Conservation (phyloP, 2,113 vertebrate species). For the Haliaeetus leucogaster region DNA sequence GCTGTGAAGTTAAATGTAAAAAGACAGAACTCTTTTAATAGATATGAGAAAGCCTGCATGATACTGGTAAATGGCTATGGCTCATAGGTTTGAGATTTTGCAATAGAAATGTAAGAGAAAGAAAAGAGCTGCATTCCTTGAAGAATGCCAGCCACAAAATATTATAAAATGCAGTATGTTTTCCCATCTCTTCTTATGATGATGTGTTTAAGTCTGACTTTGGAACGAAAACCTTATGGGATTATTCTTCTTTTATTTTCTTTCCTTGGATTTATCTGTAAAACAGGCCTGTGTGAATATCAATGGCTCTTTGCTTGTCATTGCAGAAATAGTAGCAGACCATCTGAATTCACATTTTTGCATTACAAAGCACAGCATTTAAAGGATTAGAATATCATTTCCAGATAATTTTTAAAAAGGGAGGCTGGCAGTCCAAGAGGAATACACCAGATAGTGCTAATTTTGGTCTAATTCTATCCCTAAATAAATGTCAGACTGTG, state of each 20-base stretch:
- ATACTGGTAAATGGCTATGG: background rate
- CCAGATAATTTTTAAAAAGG: background rate
- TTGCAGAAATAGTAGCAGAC: background rate
- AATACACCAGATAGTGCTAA: background rate
- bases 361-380: constrained; percentile 5
- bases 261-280: background rate
- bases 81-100: background rate
- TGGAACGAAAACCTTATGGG: background rate
- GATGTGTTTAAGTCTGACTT: background rate
- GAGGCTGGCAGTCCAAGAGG: background rate
- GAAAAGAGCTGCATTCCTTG: background rate
- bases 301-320: background rate
- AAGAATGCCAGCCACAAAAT: background rate
- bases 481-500: background rate
- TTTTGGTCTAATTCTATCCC: background rate
- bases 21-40: background rate
- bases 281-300: background rate
- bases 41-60: background rate
- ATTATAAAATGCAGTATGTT: background rate
- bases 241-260: background rate
- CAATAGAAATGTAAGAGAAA: background rate
- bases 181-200: background rate
- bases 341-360: background rate
- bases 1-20: background rate
- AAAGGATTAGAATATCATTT: constrained; percentile 5